Base-by-base conservation (phyloP, 2,888 invertebrate genomes). In the Amiota communis region DNA sequence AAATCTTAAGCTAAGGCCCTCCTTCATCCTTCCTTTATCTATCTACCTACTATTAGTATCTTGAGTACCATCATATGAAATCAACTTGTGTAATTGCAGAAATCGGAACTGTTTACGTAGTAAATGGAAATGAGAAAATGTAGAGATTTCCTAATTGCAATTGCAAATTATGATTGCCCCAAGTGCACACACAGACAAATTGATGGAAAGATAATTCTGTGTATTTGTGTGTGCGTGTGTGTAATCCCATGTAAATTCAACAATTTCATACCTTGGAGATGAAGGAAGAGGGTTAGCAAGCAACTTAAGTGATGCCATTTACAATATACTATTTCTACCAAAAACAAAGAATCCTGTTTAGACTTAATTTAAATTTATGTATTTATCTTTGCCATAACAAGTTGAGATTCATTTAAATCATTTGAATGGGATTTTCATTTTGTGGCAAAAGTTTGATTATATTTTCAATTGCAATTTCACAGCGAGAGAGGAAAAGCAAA, bases 141-240 rank as follows among this genome's bases (percentile, higher is more conserved):
- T 75, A 78, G 77, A 83, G 79, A 82, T 80, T 82, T 79, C 77
- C 85, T 81, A 82, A 82, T 82, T 85, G 85, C 85, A 81, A 82
- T 83, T 72, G 77, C 65, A 65, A 65, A 65, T 65, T 65, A 65
- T 65, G 65, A 48, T 65, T 65, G 65, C 65, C 65, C 15, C 65
- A 65, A 65, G 65, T n/a, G 15, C 17, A 48, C 15, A 20, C 17
- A 20, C 11, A 59, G 20, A 20, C 59, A n/a, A 59, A 65, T 48
- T 48, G 49, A 65, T 17, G 49, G 11, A n/a, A 17, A 48, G 48
- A 65, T 65, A 48, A 47, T 15, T 49, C 15, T 12, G 15, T 17
- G 9, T 47, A 17, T 17, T 47, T 48, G 65, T 46, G 47, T 64
- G 64, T 64, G 59, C 2, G 59, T 48, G 47, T 48, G 48, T 6